Conservation (phyloP, 2,888 invertebrate genomes). For the Ctenicera cuprea region DNA sequence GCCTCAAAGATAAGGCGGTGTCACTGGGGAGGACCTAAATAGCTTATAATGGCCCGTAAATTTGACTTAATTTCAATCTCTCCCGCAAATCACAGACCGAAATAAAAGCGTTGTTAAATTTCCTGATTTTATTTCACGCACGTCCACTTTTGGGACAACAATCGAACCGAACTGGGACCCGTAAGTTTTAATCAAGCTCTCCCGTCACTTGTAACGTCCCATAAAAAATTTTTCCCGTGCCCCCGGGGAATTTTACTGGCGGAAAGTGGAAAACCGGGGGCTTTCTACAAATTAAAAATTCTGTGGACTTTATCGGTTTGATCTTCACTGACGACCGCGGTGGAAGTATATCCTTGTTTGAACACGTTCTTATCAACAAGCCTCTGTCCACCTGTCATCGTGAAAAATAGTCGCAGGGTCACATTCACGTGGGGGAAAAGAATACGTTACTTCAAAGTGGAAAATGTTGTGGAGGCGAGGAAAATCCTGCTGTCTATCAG, state of each 20-base stretch:
- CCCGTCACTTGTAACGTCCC: neutral
- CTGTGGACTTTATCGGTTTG: constrained; percentile 41
- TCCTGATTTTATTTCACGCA: constrained; percentile 11
- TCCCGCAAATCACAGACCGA: constrained; percentile 39
- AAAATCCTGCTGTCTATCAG: constrained; percentile 45
- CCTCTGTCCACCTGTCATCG: constrained; percentile 58
- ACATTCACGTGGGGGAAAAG: constrained; percentile 53
- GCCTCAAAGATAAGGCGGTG: constrained; percentile 55
- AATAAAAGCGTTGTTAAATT: constrained; percentile 25
- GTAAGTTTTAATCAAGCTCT: constrained; percentile 20
- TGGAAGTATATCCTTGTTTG: constrained; percentile 59
- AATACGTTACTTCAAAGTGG: constrained; percentile 49
- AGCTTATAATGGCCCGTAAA: constrained; percentile 58
- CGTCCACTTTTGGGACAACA: neutral
- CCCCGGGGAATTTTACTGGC: neutral
- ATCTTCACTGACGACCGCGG: constrained; percentile 50
- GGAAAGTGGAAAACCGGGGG: neutral
- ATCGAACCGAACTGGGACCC: neutral
- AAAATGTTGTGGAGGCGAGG: constrained; percentile 41
- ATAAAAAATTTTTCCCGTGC: neutral
- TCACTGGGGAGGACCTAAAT: constrained; percentile 56
- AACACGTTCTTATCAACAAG: constrained; percentile 59
- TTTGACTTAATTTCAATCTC: constrained; percentile 50
- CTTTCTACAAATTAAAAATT: constrained; percentile 45
- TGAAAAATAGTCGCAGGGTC: constrained; percentile 57